Percentiles rank a stretch among this genome's conserved stretches.
phyloP scores from a whole-genome alignment of 2,888 invertebrate species.

The Antitype chi region DNA sequence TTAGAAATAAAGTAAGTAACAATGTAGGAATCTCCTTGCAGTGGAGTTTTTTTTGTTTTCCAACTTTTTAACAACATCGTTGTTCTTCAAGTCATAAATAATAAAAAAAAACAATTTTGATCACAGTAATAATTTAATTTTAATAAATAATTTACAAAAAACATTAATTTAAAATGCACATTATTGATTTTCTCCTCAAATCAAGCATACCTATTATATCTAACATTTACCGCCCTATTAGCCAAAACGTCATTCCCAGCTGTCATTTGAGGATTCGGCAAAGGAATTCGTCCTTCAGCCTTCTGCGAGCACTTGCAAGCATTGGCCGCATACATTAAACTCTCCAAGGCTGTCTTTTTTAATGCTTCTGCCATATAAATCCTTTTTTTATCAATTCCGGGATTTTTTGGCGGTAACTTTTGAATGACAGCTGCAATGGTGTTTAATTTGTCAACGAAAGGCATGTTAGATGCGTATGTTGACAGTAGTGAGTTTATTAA shows the following conservation, averaged over 20 bases:
- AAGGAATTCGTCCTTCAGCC: slow-evolving; percentile 30
- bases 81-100: background rate
- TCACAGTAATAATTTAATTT: slow-evolving; percentile 48
- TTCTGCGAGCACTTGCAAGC: slow-evolving; percentile 53
- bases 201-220: slow-evolving; percentile 40
- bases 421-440: slow-evolving; percentile 67
- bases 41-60: background rate
- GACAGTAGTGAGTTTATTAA: slow-evolving; percentile 45
- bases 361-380: slow-evolving; percentile 72
- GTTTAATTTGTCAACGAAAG: slow-evolving; percentile 67
- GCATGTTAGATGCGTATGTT: slow-evolving; percentile 52
- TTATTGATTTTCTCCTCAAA: background rate
- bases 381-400: slow-evolving; percentile 58
- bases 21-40: background rate
- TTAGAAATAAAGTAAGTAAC: background rate
- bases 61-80: background rate
- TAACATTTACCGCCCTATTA: slow-evolving; percentile 48
- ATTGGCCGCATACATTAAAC: slow-evolving; percentile 70
- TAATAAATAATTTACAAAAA: slow-evolving; percentile 41
- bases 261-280: slow-evolving; percentile 39
- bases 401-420: slow-evolving; percentile 66
- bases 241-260: slow-evolving; percentile 33
- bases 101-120: background rate
- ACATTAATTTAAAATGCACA: background rate
- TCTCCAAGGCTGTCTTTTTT: slow-evolving; percentile 74